Evolutionary conservation across 1,140 invertebrate genomes (phyloP), one percentile per base, ranked within the genome.

Genomic region (Mizuhopecten yessoensis): DNA sequence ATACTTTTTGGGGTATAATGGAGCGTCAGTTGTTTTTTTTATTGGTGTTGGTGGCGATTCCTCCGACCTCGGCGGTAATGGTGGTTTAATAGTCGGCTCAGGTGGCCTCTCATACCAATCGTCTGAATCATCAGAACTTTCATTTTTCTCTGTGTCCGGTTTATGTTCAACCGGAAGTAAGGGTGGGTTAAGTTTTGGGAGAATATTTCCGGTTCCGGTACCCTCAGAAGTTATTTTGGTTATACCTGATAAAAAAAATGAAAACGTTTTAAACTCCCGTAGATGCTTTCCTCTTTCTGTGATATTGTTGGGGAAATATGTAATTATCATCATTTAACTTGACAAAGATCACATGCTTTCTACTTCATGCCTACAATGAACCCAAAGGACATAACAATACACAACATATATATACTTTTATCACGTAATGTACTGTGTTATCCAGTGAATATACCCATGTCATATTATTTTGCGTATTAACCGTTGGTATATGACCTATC

Each of bases 181-280:
- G n/a, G 57, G 57, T n/a, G 57, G 57, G 29, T 75, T n/a, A 29
- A 75, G 1, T 0, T 75, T 75, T 75, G 57, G 57, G 29, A 75
- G 57, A 75, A 29, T 29, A n/a, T 75, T 75, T 75, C 57, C 57
- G 23, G 57, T 75, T 29, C 57, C 57, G 15, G 57, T 75, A 29
- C 57, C 57, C 11, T 75, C 57, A 29, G 57, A n/a, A 75, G 57
- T 75, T 75, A 75, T 75, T 75, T 75, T 75, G 23, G 57, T 75
- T n/a, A 75, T 75, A 29, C n/a, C 57, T 75, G 57, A 5, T 20
- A 9, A 23, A 75, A 17, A 45, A 75, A 17, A 45, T 45, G 42
- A 45, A 13, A 45, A 45, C 17, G 17, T 45, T 45, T 45, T 39
- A 39, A 13, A 39, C 13, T 39, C 36, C 5, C 36, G 45, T 57